Evolutionary conservation across 2,797 vertebrate species (phyloP).

Genomic region (Synaphobranchus kaupii): DNA sequence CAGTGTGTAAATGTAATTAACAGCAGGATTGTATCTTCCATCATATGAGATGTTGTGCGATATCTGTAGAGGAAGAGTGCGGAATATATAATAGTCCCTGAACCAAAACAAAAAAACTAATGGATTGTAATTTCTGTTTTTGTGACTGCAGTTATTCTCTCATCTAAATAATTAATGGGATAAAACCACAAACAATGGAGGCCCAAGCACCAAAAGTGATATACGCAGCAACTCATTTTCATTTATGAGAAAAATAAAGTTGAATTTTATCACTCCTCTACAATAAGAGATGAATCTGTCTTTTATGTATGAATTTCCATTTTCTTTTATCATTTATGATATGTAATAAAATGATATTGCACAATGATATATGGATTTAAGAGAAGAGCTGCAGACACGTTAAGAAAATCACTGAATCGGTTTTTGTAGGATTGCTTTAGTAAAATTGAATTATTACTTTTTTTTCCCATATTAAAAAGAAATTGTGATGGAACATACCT

Average conservation of each 20-base stretch:
- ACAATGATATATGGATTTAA: not conserved
- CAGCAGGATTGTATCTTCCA: slow-evolving; percentile 4
- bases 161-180: not conserved
- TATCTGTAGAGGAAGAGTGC: not conserved
- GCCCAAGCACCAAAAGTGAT: not conserved
- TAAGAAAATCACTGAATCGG: not conserved
- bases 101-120: not conserved
- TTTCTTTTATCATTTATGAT: slow-evolving; percentile 7
- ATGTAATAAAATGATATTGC: not conserved
- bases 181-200: not conserved
- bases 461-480: not conserved
- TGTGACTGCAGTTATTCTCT: slow-evolving; percentile 38
- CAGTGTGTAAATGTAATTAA: slow-evolving; percentile 37
- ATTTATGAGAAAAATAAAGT: not conserved
- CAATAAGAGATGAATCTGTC: not conserved
- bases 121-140: slow-evolving; percentile 20
- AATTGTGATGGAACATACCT: not conserved
- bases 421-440: not conserved
- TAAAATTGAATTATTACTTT: not conserved
- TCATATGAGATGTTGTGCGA: not conserved
- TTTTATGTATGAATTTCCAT: not conserved
- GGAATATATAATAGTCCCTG: slow-evolving; percentile 4
- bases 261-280: not conserved
- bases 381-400: not conserved
- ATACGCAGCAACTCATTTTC: not conserved